phyloP scores from a whole-genome alignment of 1,140 invertebrate genomes.

The Cardiocondyla obscurior region DNA sequence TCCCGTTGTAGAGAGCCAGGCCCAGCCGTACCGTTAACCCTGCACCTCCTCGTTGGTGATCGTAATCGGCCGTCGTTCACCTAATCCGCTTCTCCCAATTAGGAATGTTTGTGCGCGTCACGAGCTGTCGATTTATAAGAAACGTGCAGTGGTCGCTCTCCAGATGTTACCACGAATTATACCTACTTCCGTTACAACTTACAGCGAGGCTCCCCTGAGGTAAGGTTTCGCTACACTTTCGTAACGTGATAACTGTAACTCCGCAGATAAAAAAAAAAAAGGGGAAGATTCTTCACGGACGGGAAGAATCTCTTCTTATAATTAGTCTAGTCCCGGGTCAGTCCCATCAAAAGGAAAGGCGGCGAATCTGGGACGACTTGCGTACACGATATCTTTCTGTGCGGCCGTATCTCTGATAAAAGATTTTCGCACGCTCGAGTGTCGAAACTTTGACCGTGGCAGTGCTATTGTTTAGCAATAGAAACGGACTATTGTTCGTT shows the following conservation, averaged over 20 bases:
- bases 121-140: slow-evolving; percentile 8
- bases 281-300: no score
- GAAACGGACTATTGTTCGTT: no score
- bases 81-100: slow-evolving; percentile 31
- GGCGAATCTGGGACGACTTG: slow-evolving; percentile 9
- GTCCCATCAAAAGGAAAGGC: slow-evolving; percentile 36
- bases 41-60: not conserved
- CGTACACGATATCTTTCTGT: slow-evolving; percentile 14
- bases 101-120: not conserved
- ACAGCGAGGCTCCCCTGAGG: not conserved
- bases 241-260: slow-evolving; percentile 21
- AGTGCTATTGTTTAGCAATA: not conserved
- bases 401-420: slow-evolving; percentile 5
- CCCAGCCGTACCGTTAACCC: slow-evolving; percentile 30
- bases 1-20: not conserved
- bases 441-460: not conserved
- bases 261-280: no score
- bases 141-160: not conserved
- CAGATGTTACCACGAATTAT: not conserved
- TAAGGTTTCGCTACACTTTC: not conserved
- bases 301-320: not conserved
- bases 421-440: not conserved
- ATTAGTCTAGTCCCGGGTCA: slow-evolving; percentile 29
- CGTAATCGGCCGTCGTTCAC: not conserved
- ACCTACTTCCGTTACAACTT: slow-evolving; percentile 35